phyloP scores from a whole-genome alignment of 1,140 invertebrate genomes.

The Littorina saxatilis region DNA sequence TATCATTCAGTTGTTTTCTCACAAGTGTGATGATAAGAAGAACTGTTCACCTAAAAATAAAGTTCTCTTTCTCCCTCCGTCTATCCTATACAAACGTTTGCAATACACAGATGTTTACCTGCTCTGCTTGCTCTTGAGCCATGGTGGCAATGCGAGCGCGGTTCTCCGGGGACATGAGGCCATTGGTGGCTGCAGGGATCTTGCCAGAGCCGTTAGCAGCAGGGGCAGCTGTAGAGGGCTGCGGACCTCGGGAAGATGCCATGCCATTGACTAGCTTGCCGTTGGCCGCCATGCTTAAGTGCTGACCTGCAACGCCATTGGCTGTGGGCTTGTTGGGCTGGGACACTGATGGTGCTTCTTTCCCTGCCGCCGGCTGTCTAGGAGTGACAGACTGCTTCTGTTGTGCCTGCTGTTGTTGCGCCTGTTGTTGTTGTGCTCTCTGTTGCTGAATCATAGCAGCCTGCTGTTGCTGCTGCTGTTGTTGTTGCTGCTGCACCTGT shows the following conservation, averaged over 20 bases:
- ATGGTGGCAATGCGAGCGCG: background rate
- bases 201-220: conserved; percentile 18
- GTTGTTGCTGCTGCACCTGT: conserved; percentile 29
- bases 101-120: too few relatives aligned
- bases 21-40: too few relatives aligned
- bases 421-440: conserved; percentile 27
- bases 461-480: conserved; percentile 42
- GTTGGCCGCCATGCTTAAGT: background rate
- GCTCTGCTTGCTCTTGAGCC: conserved; percentile 36
- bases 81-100: too few relatives aligned
- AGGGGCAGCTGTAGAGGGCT: background rate
- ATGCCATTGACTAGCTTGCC: background rate
- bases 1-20: too few relatives aligned
- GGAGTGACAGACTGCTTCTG: too few relatives aligned
- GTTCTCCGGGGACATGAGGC: conserved; percentile 6
- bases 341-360: background rate
- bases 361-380: background rate
- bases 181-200: background rate
- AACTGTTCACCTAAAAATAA: too few relatives aligned
- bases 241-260: background rate
- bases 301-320: background rate
- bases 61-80: too few relatives aligned
- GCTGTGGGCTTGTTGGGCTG: background rate
- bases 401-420: background rate
- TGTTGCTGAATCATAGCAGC: background rate